These are phyloP conservation scores for Uloborus diversus DNA, from an alignment of 1,140 invertebrate species.

Conservation along the genomic window DNA sequence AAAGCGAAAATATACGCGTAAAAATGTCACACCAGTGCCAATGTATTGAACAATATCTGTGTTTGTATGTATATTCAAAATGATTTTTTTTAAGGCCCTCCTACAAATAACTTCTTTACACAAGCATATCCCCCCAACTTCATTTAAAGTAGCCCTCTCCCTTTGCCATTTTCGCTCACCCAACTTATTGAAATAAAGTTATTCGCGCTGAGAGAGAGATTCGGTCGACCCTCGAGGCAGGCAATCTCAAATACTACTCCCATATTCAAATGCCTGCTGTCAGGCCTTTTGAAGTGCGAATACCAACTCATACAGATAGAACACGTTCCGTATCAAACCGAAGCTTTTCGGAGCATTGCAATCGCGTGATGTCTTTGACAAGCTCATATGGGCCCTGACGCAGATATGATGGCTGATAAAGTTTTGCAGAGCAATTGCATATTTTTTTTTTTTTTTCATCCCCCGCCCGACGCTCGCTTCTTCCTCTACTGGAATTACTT, in stretches of 20 bases:
- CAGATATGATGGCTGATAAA: slow-evolving; percentile 37
- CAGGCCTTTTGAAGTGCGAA: slow-evolving; percentile 42
- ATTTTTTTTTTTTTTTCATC: too few species aligned
- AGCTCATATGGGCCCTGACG: slow-evolving; percentile 6
- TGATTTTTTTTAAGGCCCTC: too few species aligned
- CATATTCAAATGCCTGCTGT: slow-evolving; percentile 44
- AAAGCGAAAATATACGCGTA: too few species aligned
- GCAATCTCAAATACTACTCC: slow-evolving; percentile 26
- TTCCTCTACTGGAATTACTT: slow-evolving; percentile 1
- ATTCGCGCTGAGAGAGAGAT: not conserved
- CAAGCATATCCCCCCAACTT: too few species aligned
- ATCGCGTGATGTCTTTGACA: not conserved
- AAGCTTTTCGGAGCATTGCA: not conserved
- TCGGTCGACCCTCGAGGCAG: not conserved
- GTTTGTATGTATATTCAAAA: too few species aligned
- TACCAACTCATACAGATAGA: slow-evolving; percentile 6
- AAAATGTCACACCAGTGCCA: too few species aligned
- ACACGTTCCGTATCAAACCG: slow-evolving; percentile 33
- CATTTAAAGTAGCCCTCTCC: too few species aligned
- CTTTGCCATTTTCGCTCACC: too few species aligned
- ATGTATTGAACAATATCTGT: too few species aligned
- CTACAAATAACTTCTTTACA: too few species aligned
- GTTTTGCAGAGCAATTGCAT: not conserved
- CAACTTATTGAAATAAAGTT: slow-evolving; percentile 50
- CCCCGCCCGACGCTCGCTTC: too few species aligned